Conservation (phyloP, 2,113 vertebrate species). For the Mustelus asterias region DNA sequence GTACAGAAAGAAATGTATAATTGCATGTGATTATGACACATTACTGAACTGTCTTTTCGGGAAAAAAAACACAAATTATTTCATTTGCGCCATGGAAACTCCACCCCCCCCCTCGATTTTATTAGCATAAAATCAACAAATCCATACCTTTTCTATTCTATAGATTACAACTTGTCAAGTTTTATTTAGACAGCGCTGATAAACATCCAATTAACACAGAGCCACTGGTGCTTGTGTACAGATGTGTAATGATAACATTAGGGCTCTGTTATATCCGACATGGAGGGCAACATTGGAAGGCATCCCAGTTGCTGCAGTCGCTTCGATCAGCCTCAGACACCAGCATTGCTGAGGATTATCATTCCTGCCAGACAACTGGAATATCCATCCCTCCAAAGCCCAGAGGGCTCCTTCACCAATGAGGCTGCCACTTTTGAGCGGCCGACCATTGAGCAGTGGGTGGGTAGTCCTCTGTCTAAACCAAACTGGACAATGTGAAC, state of each 20-base stretch:
- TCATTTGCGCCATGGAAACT: conserved; percentile 25
- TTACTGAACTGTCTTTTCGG: background rate
- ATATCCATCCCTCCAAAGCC: background rate
- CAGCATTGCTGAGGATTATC: background rate
- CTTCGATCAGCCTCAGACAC: background rate
- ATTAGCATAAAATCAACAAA: conserved; percentile 37
- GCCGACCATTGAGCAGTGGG: background rate
- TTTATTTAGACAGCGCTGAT: conserved; percentile 2
- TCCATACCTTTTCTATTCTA: background rate
- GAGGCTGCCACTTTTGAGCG: background rate
- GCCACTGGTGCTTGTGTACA: background rate
- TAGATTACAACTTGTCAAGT: background rate
- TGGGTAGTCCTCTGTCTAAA: background rate
- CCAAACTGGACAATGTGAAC: background rate
- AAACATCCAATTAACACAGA: conserved; percentile 24
- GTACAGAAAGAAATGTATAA: conserved; percentile 26
- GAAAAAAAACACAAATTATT: conserved; percentile 30
- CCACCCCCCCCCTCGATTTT: background rate
- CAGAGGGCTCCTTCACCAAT: background rate
- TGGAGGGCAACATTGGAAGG: background rate
- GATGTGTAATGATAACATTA: background rate
- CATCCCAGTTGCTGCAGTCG: background rate
- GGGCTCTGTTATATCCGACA: background rate
- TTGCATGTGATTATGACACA: conserved; percentile 32
- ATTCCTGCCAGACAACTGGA: background rate